Percentiles rank a stretch among this genome's conserved stretches.
phyloP scores from a whole-genome alignment of 2,797 vertebrate species.

The Varecia variegata region DNA sequence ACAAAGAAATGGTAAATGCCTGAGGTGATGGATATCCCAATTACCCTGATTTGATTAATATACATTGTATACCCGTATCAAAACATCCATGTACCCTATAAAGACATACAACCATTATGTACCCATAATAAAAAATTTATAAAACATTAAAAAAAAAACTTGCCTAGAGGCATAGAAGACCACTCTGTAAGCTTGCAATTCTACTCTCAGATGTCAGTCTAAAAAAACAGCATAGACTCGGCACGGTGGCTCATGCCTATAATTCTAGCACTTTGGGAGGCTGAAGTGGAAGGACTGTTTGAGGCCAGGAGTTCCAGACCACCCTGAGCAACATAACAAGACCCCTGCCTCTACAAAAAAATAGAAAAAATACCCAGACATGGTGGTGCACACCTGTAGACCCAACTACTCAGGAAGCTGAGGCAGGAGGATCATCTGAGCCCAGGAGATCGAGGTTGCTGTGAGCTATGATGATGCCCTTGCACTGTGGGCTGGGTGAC shows the following conservation, averaged over 20 bases:
- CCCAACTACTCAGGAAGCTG: neutral
- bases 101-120: no score
- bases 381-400: neutral
- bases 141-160: neutral
- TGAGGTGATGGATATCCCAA: no score
- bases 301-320: neutral
- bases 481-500: neutral
- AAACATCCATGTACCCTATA: no score
- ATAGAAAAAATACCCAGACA: neutral
- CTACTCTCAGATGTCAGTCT: neutral
- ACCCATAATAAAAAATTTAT: no score
- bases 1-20: no score
- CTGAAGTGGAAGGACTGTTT: neutral
- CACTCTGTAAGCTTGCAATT: neutral
- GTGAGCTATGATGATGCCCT: neutral
- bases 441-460: neutral
- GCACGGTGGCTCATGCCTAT: neutral
- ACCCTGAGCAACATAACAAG: neutral
- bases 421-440: neutral
- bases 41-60: no score
- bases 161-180: neutral
- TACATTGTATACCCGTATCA: no score
- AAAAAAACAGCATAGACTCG: neutral
- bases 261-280: neutral
- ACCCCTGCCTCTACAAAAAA: neutral